Percentiles rank a stretch among this genome's conserved stretches.
Evolutionary conservation across 2,113 vertebrate genomes (phyloP).

Genomic region (Thalassoma bifasciatum): DNA sequence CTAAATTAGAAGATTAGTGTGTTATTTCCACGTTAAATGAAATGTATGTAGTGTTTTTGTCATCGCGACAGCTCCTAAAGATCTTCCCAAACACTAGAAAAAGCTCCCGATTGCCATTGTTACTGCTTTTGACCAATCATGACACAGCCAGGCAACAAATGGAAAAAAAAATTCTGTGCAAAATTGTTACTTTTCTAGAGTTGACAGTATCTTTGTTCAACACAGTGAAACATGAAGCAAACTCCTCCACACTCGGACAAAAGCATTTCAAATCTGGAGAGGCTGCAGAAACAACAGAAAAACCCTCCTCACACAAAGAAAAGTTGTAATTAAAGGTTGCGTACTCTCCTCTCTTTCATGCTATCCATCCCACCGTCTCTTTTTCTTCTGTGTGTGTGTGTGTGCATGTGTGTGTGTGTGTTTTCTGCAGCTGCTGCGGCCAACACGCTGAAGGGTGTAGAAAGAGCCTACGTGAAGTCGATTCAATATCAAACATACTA

Average conservation of each 20-base stretch:
- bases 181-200: too few species aligned
- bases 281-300: not conserved
- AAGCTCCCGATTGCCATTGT: too few species aligned
- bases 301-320: not conserved
- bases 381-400: constrained; percentile 13
- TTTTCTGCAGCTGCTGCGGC: constrained; percentile 49
- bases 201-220: too few species aligned
- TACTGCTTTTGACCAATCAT: too few species aligned
- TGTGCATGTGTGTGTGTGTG: not conserved
- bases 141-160: too few species aligned
- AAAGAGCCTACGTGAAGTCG: constrained; percentile 42
- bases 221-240: too few species aligned
- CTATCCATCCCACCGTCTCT: constrained; percentile 18
- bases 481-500: constrained; percentile 60
- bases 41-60: too few species aligned
- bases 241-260: not conserved
- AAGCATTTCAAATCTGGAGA: not conserved
- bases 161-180: too few species aligned
- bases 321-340: constrained; percentile 13
- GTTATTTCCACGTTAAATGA: too few species aligned
- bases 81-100: too few species aligned
- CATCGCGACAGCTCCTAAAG: too few species aligned
- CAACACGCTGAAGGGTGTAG: constrained; percentile 56
- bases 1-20: too few species aligned
- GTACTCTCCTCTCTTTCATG: not conserved